Conservation (phyloP, 2,113 vertebrate species). For the mouse (Mus musculus) region GRCm39 chr1:101159001-101159500, state of each 20-base stretch:
- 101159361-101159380: conserved; percentile 75
- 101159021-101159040: too few relatives aligned
- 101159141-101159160: background rate
- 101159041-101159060: too few relatives aligned
- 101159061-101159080: too few relatives aligned
- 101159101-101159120: background rate
- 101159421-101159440: conserved; percentile 32
- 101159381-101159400: conserved; percentile 74
- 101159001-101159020: too few relatives aligned
- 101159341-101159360: conserved; percentile 82
- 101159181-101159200: background rate
- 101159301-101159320: conserved; percentile 72
- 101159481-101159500: conserved; percentile 42
- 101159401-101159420: conserved; percentile 61
- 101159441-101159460: conserved; percentile 52
- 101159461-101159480: conserved; percentile 71
- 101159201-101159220: background rate
- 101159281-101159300: conserved; percentile 70
- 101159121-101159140: background rate
- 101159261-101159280: conserved; percentile 43
- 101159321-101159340: conserved; percentile 77
- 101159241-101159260: background rate
- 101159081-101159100: too few relatives aligned
- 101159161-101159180: background rate
- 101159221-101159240: background rate